Evolutionary conservation across 2,888 invertebrate genomes (phyloP), one percentile per base, ranked within the genome.

Genomic region (Nomada flava): DNA sequence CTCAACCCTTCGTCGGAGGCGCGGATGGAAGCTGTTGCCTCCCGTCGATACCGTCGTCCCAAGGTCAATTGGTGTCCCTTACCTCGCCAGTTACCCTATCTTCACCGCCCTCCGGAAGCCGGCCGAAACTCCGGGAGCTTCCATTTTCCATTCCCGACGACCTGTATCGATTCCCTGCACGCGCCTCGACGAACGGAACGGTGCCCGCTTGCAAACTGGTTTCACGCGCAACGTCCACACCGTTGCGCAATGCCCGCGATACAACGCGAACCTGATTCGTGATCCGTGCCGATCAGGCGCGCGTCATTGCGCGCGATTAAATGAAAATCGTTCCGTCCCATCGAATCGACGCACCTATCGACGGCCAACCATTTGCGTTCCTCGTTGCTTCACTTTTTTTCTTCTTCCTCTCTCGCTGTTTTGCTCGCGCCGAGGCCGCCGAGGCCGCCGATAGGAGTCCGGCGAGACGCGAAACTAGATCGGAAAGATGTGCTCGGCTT

Each of bases 281-380:
- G 77, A 78, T 74, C 75, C 75, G 29, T 63, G 63, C 70, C 70
- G 69, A 73, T 78, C 67, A 76, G 83, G 73, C 72, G 57, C 76
- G 74, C 84, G 79, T 76, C 79, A 80, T 86, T 80, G 82, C 79
- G 67, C 60, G 82, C 74, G 76, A 87, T 87, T 85, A 83, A 87
- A 79, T 81, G 81, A 77, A 81, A 86, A 85, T 80, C 73, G 79
- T 75, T 83, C 29, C 50, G 50, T 65, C 69, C 67, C 62, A 20
- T 67, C 72, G 47, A 29, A 29, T 29, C 29, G 29, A 29, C 29
- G 29, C 29, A 7, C 29, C 29, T 29, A 7, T 36, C 36, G 0
- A 36, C 29, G 29, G 29, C 29, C 5, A 29, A 29, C 5, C 13
- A 9, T 67, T 67, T 29, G 13, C 20, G 29, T 20, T 42, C 59